phyloP scores from a whole-genome alignment of 2,797 vertebrate species.

The Esox masquinongy region DNA sequence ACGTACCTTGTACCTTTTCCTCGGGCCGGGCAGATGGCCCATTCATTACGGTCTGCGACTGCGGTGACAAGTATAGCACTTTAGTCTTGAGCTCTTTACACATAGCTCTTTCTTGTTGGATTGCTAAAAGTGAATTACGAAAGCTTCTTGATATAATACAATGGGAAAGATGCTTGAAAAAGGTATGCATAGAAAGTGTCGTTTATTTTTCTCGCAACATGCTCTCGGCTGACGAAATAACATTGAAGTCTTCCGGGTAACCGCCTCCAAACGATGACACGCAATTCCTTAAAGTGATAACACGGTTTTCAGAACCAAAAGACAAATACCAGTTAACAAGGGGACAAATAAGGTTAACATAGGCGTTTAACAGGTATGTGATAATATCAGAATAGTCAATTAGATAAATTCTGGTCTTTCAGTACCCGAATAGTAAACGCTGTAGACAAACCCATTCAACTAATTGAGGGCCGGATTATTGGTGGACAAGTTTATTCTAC shows the following conservation, averaged over 20 bases:
- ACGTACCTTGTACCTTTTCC: conserved; percentile 44
- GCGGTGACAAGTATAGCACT: conserved; percentile 61
- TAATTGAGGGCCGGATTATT: no score
- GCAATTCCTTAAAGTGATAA: conserved; percentile 52
- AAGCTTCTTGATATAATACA: neutral
- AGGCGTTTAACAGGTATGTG: neutral
- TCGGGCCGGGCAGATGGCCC: conserved; percentile 38
- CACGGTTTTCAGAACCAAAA: neutral
- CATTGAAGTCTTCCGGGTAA: conserved; percentile 60
- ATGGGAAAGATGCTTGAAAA: neutral
- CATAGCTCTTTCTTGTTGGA: conserved; percentile 46
- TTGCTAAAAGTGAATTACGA: conserved; percentile 8
- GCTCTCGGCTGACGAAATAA: conserved; percentile 30
- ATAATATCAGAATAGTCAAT: no score
- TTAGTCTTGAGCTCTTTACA: conserved; percentile 71
- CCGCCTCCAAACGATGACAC: conserved; percentile 46
- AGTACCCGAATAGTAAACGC: no score
- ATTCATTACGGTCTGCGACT: conserved; percentile 20
- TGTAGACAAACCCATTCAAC: no score
- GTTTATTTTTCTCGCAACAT: neutral
- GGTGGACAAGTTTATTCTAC: no score
- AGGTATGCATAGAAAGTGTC: conserved; percentile 47
- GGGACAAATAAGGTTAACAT: neutral
- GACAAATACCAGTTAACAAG: neutral
- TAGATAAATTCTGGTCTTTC: no score